These are phyloP conservation scores for Procambarus clarkii DNA, from an alignment of 1,140 invertebrate genomes.

Conservation along the genomic window DNA sequence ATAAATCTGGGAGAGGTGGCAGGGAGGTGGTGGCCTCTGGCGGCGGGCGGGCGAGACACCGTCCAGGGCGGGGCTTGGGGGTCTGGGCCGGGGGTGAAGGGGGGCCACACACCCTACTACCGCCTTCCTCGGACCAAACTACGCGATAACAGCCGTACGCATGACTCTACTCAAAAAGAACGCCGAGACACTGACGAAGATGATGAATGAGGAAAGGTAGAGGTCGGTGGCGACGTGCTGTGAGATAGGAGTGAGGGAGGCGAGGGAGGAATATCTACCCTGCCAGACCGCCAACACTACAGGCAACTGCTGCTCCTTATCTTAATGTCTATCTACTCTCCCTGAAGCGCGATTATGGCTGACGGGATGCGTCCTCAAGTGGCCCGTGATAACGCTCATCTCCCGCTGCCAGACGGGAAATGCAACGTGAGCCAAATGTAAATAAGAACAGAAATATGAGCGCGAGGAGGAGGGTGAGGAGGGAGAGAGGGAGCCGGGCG, in stretches of 20 bases:
- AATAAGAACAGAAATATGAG: not conserved
- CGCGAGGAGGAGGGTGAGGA: slow-evolving; percentile 18
- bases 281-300: not conserved
- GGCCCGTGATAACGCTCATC: slow-evolving; percentile 56
- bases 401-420: slow-evolving; percentile 13
- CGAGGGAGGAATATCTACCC: not conserved
- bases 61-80: slow-evolving; percentile 58
- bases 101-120: slow-evolving; percentile 18
- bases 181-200: not conserved
- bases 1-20: slow-evolving; percentile 33
- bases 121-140: not conserved
- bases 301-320: slow-evolving; percentile 6
- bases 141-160: not conserved
- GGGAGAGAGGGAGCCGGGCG: not conserved
- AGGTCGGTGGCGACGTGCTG: too few species aligned
- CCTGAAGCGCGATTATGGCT: slow-evolving; percentile 30
- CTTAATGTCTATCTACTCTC: slow-evolving; percentile 36
- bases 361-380: slow-evolving; percentile 19
- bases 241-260: not conserved
- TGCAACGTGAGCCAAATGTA: slow-evolving; percentile 21
- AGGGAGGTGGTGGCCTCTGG: slow-evolving; percentile 52
- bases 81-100: not conserved
- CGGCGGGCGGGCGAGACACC: slow-evolving; percentile 9
- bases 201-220: not conserved
- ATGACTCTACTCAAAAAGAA: not conserved